Evolutionary conservation across 2,888 invertebrate genomes (phyloP), one percentile per base, ranked within the genome.

Genomic region (Kuschelorhynchus macadamiae): DNA sequence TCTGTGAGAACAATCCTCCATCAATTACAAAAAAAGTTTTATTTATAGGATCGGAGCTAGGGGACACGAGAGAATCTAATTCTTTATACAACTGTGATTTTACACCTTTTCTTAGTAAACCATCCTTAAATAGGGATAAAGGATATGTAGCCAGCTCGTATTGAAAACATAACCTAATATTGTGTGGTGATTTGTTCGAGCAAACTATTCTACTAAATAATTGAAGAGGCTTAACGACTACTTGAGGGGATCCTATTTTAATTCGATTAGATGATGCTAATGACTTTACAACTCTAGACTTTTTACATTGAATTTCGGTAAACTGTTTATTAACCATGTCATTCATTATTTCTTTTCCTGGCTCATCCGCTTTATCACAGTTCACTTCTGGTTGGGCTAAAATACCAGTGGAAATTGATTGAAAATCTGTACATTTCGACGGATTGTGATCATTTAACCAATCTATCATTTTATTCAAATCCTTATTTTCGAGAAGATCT

Each of bases 401-500:
- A 42, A n/a, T 7, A 8, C 16, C 14, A 42, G 46, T 18, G 21
- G 4, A 46, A 11, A 46, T 11, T 20, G 46, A 46, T 49, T 12
- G 20, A 49, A 49, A 49, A 20, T 49, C 20, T 5, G 2, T 49
- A 25, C 47, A 30, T 12, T 49, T 49, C 20, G 25, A 49, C n/a
- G 25, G 47, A 25, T 49, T 16, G 47, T 49, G n/a, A 21, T 18
- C 20, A 4, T 49, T 25, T 49, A 49, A 25, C 47, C 47, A 49
- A 20, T 49, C 47, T 49, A 49, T 21, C 20, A 49, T 9, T 20
- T 49, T 49, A 12, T 25, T n/a, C 18, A 21, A 49, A 25, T 49
- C 47, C 7, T 49, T 49, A 30, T 49, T 49, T 21, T 21, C 25
- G 47, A 4, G 47, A 49, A 49, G n/a, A n/a, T n/a, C 47, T 49